phyloP scores from a whole-genome alignment of 2,797 vertebrate genomes.

The Molossus alvarezi region DNA sequence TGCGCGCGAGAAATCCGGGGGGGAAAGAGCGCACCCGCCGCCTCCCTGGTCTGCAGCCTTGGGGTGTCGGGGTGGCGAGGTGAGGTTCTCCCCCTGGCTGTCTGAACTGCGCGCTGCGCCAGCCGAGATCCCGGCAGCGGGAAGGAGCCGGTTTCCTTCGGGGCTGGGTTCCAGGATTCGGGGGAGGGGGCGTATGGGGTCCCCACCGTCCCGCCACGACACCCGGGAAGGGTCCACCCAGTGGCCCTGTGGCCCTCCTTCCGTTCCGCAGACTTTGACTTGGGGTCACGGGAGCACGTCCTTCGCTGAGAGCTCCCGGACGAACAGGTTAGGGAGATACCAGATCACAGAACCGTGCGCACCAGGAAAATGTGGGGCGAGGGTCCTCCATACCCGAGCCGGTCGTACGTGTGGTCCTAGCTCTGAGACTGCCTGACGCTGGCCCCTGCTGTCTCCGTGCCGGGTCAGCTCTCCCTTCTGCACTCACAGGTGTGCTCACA shows the following conservation, averaged over 20 bases:
- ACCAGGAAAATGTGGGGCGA: background rate
- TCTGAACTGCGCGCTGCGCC: rapidly evolving
- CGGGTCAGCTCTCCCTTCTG: background rate
- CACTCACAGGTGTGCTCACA: background rate
- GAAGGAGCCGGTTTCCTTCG: background rate
- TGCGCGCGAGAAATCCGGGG: background rate
- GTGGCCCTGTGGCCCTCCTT: background rate
- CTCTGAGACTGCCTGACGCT: background rate
- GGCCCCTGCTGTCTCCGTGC: background rate
- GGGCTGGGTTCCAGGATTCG: background rate
- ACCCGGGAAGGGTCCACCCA: background rate
- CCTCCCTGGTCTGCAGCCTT: background rate
- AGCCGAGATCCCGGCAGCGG: background rate
- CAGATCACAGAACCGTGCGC: background rate
- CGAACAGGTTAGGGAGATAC: background rate
- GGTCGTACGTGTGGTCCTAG: background rate
- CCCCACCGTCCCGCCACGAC: background rate
- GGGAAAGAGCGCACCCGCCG: no score
- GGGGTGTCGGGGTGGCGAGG: background rate
- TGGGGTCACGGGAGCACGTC: background rate
- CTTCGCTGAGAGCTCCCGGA: background rate
- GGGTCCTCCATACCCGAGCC: background rate
- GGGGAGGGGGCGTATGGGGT: background rate
- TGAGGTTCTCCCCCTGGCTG: background rate
- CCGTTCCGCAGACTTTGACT: background rate